phyloP scores from a whole-genome alignment of 2,797 vertebrate genomes.

The Chaetophractus vellerosus region DNA sequence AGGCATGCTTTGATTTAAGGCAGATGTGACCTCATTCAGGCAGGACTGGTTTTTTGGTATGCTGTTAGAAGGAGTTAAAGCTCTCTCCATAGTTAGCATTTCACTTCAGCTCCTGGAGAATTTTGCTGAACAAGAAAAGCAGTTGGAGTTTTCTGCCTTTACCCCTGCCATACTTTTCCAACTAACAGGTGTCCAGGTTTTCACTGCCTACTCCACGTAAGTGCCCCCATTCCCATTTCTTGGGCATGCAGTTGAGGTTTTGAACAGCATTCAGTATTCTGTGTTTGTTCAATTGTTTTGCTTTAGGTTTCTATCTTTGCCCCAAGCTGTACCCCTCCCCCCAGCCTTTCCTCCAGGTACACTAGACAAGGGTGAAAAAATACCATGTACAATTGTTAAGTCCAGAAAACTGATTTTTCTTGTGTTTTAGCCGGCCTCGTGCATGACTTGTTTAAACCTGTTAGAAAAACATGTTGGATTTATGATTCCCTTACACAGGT shows the following conservation, averaged over 20 bases:
- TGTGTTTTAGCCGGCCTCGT: constrained; percentile 17
- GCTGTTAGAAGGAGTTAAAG: not conserved
- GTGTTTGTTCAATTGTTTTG: not conserved
- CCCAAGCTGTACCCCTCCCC: not conserved
- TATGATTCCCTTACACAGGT: constrained; percentile 72
- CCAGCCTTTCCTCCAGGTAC: not conserved
- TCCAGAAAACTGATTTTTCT: constrained; percentile 74
- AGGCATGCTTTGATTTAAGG: not conserved
- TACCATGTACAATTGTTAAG: constrained; percentile 21
- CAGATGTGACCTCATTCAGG: not conserved
- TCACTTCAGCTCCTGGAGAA: not conserved
- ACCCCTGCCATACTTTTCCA: not conserved
- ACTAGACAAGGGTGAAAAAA: constrained; percentile 38
- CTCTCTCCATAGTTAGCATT: not conserved
- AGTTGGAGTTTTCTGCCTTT: not conserved
- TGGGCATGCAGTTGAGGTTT: not conserved
- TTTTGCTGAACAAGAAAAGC: constrained; percentile 10
- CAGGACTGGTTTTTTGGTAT: not conserved
- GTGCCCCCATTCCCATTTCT: not conserved
- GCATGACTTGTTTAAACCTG: constrained; percentile 76
- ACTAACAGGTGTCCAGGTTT: not conserved
- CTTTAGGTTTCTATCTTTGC: not conserved
- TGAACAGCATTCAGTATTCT: not conserved
- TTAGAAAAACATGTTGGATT: constrained; percentile 81
- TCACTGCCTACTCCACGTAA: not conserved